A percentile compares a stretch with the other conserved stretches of the same genome.
Evolutionary conservation across 2,888 invertebrate genomes (phyloP).

Genomic region (Mesochorus sp.): DNA sequence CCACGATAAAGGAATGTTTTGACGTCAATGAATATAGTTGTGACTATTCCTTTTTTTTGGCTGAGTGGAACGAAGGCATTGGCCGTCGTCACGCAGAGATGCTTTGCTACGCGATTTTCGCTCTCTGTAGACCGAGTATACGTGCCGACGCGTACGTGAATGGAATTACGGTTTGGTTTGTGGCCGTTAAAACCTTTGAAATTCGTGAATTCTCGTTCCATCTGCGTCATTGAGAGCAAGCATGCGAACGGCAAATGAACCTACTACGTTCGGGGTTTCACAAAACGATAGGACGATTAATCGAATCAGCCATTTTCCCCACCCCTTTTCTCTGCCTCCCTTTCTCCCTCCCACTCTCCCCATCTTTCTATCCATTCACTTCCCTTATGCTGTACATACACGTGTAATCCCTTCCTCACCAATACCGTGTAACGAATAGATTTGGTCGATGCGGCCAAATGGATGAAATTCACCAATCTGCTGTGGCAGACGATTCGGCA

Average conservation of each 20-base stretch:
- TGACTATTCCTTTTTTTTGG: conserved; percentile 22
- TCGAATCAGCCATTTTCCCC: conserved; percentile 69
- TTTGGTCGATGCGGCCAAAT: conserved; percentile 30
- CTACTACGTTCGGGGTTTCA: conserved; percentile 64
- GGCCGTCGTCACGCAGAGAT: conserved; percentile 30
- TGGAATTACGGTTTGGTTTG: conserved; percentile 57
- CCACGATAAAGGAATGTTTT: too few relatives aligned
- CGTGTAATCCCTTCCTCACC: too few relatives aligned
- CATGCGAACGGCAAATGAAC: conserved; percentile 62
- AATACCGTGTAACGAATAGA: conserved; percentile 37
- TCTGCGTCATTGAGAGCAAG: conserved; percentile 51
- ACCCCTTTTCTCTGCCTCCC: not conserved
- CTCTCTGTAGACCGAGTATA: conserved; percentile 27
- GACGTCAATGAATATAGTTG: conserved; percentile 23
- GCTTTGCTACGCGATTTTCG: conserved; percentile 52
- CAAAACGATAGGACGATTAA: conserved; percentile 73
- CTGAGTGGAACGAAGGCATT: not conserved
- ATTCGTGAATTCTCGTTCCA: conserved; percentile 63
- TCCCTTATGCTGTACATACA: conserved; percentile 30
- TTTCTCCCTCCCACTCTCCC: conserved; percentile 8
- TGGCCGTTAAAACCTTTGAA: conserved; percentile 56
- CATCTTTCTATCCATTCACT: conserved; percentile 31
- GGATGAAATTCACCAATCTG: conserved; percentile 50
- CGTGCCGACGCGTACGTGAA: conserved; percentile 35
- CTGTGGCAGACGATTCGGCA: conserved; percentile 45